phyloP scores from a whole-genome alignment of 2,113 vertebrate species.

The Setophaga petechia region DNA sequence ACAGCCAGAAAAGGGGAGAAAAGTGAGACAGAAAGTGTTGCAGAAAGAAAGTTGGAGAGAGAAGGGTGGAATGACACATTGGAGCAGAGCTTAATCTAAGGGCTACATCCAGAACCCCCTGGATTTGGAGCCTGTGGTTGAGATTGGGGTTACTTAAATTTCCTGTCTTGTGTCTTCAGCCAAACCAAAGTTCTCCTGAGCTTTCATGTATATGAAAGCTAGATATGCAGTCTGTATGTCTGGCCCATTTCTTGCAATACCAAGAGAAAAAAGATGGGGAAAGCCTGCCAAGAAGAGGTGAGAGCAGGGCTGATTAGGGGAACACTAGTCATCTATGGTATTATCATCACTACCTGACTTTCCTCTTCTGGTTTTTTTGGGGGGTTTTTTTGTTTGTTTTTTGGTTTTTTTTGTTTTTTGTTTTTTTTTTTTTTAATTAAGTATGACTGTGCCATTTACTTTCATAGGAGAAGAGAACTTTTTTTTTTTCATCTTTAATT shows the following conservation, averaged over 20 bases:
- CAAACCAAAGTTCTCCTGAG: neutral
- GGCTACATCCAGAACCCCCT: neutral
- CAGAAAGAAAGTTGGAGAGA: neutral
- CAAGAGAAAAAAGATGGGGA: neutral
- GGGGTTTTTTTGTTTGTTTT: too few species aligned
- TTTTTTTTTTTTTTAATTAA: neutral
- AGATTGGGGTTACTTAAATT: neutral
- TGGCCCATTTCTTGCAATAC: neutral
- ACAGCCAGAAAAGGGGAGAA: neutral
- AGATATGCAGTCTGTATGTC: neutral
- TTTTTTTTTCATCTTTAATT: constrained; percentile 32
- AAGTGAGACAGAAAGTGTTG: neutral
- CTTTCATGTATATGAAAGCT: neutral
- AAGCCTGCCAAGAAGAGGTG: neutral
- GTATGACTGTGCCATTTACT: neutral
- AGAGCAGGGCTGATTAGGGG: neutral
- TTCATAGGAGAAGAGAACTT: constrained; percentile 2
- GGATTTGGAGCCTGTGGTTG: neutral
- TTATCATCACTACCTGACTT: constrained; percentile 5
- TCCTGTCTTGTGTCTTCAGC: neutral
- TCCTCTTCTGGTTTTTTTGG: neutral
- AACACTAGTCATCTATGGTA: neutral
- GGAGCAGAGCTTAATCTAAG: neutral
- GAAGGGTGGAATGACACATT: neutral
- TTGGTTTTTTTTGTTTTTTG: too few species aligned